A percentile compares a stretch with the other conserved stretches of the same genome.
Conservation (phyloP, 2,113 vertebrate genomes). For the Circaetus cinerascens region DNA sequence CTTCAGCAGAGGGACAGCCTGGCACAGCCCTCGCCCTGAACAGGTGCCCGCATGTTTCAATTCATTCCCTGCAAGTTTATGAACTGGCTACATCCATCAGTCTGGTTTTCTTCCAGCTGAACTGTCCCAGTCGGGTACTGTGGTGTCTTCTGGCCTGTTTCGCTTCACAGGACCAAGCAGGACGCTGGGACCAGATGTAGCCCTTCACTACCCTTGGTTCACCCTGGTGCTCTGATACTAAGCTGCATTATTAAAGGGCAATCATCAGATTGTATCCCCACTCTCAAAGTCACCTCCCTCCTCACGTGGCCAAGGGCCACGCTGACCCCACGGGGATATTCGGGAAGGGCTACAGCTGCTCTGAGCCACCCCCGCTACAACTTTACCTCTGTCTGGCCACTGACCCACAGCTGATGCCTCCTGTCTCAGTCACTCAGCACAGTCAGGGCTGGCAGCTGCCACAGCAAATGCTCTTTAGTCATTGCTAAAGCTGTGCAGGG, state of each 20-base stretch:
- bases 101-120: not conserved
- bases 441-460: not conserved
- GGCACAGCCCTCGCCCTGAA: not conserved
- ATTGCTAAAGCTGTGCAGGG: not conserved
- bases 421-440: not conserved
- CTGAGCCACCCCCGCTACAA: not conserved
- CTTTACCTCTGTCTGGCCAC: not conserved
- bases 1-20: not conserved
- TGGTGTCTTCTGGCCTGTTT: not conserved
- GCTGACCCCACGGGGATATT: not conserved
- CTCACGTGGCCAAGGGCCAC: rapidly evolving
- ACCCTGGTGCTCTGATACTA: not conserved
- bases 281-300: not conserved
- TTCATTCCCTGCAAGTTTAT: not conserved
- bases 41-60: not conserved
- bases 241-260: not conserved
- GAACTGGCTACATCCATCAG: not conserved
- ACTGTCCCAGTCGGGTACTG: rapidly evolving
- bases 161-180: not conserved
- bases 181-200: rapidly evolving
- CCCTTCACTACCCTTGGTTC: not conserved
- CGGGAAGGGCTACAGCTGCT: not conserved
- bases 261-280: not conserved
- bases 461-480: not conserved
- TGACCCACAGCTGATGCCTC: not conserved